Percentiles rank a stretch among this genome's conserved stretches.
phyloP scores from a whole-genome alignment of 2,888 invertebrate species.

The Papilio protenor region DNA sequence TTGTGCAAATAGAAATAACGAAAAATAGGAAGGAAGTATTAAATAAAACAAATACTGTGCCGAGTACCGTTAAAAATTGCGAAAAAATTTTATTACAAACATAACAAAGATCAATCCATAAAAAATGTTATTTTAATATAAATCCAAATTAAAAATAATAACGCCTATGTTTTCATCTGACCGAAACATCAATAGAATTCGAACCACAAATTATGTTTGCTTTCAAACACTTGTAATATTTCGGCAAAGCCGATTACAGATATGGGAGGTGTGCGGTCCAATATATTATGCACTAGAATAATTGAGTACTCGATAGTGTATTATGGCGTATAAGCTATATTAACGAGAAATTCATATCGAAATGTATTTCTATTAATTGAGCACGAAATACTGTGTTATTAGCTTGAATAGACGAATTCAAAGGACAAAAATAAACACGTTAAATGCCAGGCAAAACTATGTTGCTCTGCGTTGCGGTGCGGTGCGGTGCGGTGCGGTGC shows the following conservation, averaged over 20 bases:
- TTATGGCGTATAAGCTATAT: not conserved
- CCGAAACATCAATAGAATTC: too few relatives aligned
- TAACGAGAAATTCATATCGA: not conserved
- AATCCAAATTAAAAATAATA: too few relatives aligned
- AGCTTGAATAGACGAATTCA: not conserved
- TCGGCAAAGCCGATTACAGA: not conserved
- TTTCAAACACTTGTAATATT: not conserved
- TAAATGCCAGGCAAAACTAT: not conserved
- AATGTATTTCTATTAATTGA: not conserved
- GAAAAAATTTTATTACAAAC: not conserved
- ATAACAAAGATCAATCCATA: not conserved
- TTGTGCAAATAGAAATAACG: too few relatives aligned
- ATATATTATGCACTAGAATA: slow-evolving; percentile 1
- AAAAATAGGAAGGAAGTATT: too few relatives aligned
- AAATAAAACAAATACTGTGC: too few relatives aligned
- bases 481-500: not conserved
- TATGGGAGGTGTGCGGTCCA: not conserved
- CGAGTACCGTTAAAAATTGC: not conserved
- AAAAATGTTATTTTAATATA: too few relatives aligned
- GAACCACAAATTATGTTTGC: not conserved
- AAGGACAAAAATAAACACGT: not conserved
- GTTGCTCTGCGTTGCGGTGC: not conserved
- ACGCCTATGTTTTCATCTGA: too few relatives aligned
- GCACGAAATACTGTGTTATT: not conserved
- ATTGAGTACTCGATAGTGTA: not conserved